A percentile compares a stretch with the other conserved stretches of the same genome.
Conservation (phyloP, 1,140 invertebrate species). For the Matsumurasca onukii region DNA sequence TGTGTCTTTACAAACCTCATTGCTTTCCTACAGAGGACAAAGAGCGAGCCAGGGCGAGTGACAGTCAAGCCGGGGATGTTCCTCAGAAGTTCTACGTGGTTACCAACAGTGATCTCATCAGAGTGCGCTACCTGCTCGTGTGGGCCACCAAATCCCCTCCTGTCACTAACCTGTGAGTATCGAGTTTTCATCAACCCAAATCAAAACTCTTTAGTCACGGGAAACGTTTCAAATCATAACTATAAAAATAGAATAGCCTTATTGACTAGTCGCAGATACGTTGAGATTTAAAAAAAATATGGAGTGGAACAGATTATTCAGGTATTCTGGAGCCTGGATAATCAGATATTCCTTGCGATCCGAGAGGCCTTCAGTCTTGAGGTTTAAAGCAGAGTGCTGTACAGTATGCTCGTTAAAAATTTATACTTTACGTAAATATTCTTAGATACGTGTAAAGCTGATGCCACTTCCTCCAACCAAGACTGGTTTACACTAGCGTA, state of each 20-base stretch:
- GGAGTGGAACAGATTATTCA: background rate
- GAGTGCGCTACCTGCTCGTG: slow-evolving; percentile 74
- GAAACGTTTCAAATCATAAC: background rate
- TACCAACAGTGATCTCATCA: slow-evolving; percentile 71
- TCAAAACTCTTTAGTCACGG: background rate
- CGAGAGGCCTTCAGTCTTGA: too few relatives aligned
- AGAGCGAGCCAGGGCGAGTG: slow-evolving; percentile 48
- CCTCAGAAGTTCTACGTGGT: slow-evolving; percentile 74
- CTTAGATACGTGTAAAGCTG: too few relatives aligned
- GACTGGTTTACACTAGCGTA: too few relatives aligned
- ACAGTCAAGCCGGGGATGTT: slow-evolving; percentile 57
- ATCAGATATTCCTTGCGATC: too few relatives aligned
- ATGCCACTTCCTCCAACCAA: too few relatives aligned
- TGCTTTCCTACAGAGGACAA: slow-evolving; percentile 37
- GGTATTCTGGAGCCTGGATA: background rate
- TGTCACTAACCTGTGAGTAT: background rate
- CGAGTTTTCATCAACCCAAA: background rate
- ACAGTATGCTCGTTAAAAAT: too few relatives aligned
- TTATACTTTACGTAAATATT: too few relatives aligned
- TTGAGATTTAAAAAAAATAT: background rate
- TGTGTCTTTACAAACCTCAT: background rate
- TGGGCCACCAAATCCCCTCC: slow-evolving; percentile 47
- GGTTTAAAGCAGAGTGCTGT: too few relatives aligned
- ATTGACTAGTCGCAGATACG: background rate
- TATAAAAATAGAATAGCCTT: background rate